Base-by-base conservation (phyloP, 2,888 invertebrate genomes). In the Microdon myrmicae region DNA sequence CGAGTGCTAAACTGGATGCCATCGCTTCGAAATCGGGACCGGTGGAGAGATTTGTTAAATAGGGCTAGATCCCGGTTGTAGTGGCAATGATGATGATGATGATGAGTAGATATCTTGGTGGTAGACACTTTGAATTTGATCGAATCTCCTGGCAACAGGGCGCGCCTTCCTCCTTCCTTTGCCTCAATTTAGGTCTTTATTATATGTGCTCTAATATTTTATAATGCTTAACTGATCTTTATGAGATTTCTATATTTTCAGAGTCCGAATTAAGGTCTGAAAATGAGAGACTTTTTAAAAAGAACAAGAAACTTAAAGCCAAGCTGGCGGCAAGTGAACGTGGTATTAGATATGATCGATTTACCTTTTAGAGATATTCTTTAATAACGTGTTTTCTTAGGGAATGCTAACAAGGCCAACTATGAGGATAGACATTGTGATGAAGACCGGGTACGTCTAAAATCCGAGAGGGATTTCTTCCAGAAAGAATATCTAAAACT, bases 241-340 rank as follows among this genome's bases (percentile, higher is more conserved):
- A 4, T 10, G 3, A 4, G 4, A 10, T 3, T 7, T 20, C 13
- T 43, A 13, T 16, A 1, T 79, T 79, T 74, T 75, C 80, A 75
- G 83, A 82, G 73, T 78, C 81, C 32, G 74, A 78, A 68, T 71
- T 85, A 20, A 76, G 80, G 48, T 74, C 74, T 43, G 82, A 83
- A 70, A 81, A 83, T 41, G 82, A 81, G 68, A 82, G 82, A 64
- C 72, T 84, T 23, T 75, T 80, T 37, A 82, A 82, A 10, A 80
- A 83, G 29, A 81, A 84, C 68, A 79, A 78, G 68, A 81, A 79
- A 68, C 75, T 85, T 64, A 83, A 84, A 68, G 58, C 45, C 0
- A 76, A 74, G 49, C 41, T 77, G 1, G 60, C 69, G 19, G 47
- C 58, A 2, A 37, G 68, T 19, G 69, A 71, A 32, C 71, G 71